A percentile compares a stretch with the other conserved stretches of the same genome.
These are phyloP conservation scores for Mormyrops attenuatus DNA, from an alignment of 2,797 vertebrate species.

Conservation along the genomic window DNA sequence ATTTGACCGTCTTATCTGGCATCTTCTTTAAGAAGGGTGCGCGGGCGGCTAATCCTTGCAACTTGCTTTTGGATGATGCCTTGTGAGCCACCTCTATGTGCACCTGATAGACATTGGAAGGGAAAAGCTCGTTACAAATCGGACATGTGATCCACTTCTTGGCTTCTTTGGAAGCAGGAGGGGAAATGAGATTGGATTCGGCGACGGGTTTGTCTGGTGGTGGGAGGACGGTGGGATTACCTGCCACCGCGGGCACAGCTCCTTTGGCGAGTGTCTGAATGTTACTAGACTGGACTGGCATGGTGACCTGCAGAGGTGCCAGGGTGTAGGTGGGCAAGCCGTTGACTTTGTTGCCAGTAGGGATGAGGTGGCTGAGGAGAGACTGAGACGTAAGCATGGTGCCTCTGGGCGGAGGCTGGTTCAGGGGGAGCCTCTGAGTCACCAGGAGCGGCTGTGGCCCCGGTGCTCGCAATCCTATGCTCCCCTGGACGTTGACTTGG, in stretches of 20 bases:
- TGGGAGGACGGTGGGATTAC: constrained; percentile 54
- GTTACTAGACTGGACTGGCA: constrained; percentile 59
- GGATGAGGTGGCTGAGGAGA: constrained; percentile 83
- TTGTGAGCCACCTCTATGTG: constrained; percentile 87
- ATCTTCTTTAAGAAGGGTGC: constrained; percentile 85
- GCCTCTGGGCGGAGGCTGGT: constrained; percentile 67
- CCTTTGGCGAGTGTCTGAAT: constrained; percentile 53
- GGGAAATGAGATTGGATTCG: constrained; percentile 45
- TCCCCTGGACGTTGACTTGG: constrained; percentile 54
- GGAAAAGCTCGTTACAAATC: constrained; percentile 91
- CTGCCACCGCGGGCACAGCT: constrained; percentile 65
- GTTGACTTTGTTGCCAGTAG: constrained; percentile 86
- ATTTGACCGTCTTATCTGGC: constrained; percentile 83
- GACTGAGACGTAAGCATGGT: constrained; percentile 81
- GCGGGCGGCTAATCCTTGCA: constrained; percentile 74
- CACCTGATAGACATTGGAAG: constrained; percentile 85
- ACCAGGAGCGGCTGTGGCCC: constrained; percentile 65
- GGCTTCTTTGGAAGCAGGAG: constrained; percentile 54
- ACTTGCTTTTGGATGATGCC: constrained; percentile 57
- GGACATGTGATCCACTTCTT: constrained; percentile 97
- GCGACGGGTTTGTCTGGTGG: constrained; percentile 53
- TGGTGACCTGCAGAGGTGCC: constrained; percentile 74
- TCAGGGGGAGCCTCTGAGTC: constrained; percentile 59
- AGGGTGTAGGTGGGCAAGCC: constrained; percentile 91
- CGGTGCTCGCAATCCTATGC: constrained; percentile 42